Conservation (phyloP, 2,888 invertebrate genomes). For the Cactoblastis cactorum region DNA sequence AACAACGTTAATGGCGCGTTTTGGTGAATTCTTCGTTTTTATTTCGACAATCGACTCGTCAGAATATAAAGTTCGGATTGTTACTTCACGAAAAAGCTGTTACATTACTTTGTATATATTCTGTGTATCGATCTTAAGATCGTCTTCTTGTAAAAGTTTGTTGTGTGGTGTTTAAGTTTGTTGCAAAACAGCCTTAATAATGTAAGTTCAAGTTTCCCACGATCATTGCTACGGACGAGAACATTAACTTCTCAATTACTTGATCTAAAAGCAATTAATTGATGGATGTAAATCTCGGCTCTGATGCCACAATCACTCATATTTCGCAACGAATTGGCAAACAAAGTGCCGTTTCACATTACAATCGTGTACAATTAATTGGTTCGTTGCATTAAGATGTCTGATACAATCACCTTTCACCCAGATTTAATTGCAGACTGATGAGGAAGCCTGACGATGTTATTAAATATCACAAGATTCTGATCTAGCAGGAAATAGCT, state of each 20-base stretch:
- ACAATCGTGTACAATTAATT: constrained; percentile 16
- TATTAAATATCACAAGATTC: not conserved
- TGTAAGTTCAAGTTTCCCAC: not conserved
- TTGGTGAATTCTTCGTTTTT: not conserved
- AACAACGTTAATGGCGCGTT: not conserved
- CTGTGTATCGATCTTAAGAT: too few species aligned
- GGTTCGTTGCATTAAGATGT: constrained; percentile 16
- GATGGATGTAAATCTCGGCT: constrained; percentile 1
- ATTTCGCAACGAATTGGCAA: constrained; percentile 5
- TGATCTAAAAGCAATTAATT: constrained; percentile 8
- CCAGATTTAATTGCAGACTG: constrained; percentile 10
- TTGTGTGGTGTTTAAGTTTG: not conserved
- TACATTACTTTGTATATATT: too few species aligned
- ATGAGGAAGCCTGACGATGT: not conserved
- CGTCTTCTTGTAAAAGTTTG: too few species aligned
- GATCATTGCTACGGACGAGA: not conserved
- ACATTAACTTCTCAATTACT: not conserved
- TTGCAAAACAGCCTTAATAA: not conserved
- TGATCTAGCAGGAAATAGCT: not conserved
- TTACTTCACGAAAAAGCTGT: not conserved
- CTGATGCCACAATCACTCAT: not conserved
- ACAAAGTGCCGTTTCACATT: constrained; percentile 6
- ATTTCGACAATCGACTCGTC: not conserved
- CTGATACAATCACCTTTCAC: constrained; percentile 21
- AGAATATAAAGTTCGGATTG: not conserved